Evolutionary conservation across 2,113 vertebrate genomes (phyloP).

Genomic region (Pangasianodon gigas): DNA sequence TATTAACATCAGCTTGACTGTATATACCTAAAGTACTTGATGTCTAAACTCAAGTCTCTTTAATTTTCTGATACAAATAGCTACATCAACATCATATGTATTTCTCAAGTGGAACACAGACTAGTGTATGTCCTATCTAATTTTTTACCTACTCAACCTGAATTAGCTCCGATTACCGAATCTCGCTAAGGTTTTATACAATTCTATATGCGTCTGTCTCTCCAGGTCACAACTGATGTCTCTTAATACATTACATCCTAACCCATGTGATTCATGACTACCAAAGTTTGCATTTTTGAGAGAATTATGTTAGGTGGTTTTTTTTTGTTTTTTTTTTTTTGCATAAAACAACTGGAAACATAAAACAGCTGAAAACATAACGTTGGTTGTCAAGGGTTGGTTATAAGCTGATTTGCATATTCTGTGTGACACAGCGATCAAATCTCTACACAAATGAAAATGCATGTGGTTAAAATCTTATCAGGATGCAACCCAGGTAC

Average conservation of each 20-base stretch:
- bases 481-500: not conserved
- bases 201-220: too few species aligned
- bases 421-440: not conserved
- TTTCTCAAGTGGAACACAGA: not conserved
- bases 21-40: not conserved
- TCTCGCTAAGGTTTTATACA: not conserved
- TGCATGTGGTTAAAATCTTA: not conserved
- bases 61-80: not conserved
- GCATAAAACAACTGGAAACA: not conserved
- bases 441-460: not conserved
- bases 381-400: not conserved
- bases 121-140: not conserved
- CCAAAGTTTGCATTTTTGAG: not conserved
- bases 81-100: not conserved
- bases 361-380: not conserved
- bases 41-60: not conserved
- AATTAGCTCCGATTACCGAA: not conserved
- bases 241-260: not conserved
- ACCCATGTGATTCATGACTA: not conserved
- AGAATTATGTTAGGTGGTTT: not conserved
- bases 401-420: not conserved
- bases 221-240: not conserved
- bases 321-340: not conserved
- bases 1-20: not conserved
- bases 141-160: not conserved